These are phyloP conservation scores for Onychomys leucogaster DNA, from an alignment of 2,797 vertebrate genomes.

Conservation along the genomic window DNA sequence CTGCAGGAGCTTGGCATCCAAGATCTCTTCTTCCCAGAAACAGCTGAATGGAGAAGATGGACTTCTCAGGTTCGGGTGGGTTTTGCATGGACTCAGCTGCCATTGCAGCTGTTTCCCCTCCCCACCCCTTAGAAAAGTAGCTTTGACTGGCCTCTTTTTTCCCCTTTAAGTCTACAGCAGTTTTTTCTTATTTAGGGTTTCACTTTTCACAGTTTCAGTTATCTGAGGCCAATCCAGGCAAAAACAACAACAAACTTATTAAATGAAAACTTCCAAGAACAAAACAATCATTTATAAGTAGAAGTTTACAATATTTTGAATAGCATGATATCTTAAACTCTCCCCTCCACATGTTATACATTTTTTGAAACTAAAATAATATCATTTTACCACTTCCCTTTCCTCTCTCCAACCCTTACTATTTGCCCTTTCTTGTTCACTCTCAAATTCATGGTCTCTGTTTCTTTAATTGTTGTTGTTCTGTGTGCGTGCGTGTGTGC, in stretches of 20 bases:
- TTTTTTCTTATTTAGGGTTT: not conserved
- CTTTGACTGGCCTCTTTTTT: not conserved
- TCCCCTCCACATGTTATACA: not conserved
- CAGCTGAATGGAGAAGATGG: not conserved
- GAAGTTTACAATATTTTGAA: not conserved
- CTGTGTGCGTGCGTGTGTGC: too few species aligned
- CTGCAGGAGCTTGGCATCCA: not conserved
- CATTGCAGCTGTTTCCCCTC: not conserved
- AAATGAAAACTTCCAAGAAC: not conserved
- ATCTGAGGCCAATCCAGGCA: not conserved
- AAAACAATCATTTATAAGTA: not conserved
- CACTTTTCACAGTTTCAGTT: not conserved
- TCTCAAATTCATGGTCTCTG: not conserved
- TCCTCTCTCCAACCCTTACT: not conserved
- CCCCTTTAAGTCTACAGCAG: not conserved
- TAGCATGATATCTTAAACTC: not conserved
- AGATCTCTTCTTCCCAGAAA: not conserved
- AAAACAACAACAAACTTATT: not conserved
- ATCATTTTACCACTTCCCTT: not conserved
- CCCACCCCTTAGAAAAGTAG: too few species aligned
- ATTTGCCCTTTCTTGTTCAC: not conserved
- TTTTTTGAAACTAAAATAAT: not conserved
- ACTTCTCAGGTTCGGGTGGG: not conserved
- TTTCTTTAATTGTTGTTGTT: not conserved
- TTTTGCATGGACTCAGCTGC: not conserved